phyloP scores from a whole-genome alignment of 1,140 invertebrate genomes.

The Apis dorsata region DNA sequence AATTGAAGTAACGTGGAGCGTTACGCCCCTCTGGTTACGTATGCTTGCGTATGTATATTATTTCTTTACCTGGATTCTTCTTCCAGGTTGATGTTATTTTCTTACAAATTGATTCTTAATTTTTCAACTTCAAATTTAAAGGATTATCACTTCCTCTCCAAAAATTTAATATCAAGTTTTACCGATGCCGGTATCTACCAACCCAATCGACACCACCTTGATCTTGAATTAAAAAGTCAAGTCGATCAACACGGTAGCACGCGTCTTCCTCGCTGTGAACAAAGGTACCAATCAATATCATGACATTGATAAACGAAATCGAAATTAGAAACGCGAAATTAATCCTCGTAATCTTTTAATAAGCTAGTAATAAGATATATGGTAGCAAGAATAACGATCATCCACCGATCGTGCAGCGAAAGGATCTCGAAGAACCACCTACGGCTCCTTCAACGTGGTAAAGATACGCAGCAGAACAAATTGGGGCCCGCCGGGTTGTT shows the following conservation, averaged over 20 bases:
- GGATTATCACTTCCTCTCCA: too few species aligned
- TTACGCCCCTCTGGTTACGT: background rate
- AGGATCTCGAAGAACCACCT: conserved; percentile 46
- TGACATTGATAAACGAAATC: background rate
- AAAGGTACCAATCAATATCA: background rate
- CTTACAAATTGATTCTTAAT: too few species aligned
- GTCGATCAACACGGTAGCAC: background rate
- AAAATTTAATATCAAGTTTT: too few species aligned
- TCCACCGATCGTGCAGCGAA: conserved; percentile 27
- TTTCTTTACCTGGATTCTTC: background rate
- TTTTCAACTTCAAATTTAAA: too few species aligned
- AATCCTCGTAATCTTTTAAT: conserved; percentile 46
- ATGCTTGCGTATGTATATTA: too few species aligned
- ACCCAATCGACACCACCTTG: too few species aligned
- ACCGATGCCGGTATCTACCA: too few species aligned
- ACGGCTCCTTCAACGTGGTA: conserved; percentile 54
- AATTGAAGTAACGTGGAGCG: conserved; percentile 29
- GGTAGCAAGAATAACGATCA: conserved; percentile 41
- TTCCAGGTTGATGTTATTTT: background rate
- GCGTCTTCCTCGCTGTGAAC: too few species aligned
- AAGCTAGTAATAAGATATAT: conserved; percentile 20
- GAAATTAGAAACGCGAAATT: background rate
- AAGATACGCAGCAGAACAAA: conserved; percentile 64
- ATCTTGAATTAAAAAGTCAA: too few species aligned
- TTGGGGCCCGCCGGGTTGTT: conserved; percentile 69